A percentile compares a stretch with the other conserved stretches of the same genome.
Evolutionary conservation across 2,888 invertebrate species (phyloP).

Genomic region (Chaetogeoica ovagalla): DNA sequence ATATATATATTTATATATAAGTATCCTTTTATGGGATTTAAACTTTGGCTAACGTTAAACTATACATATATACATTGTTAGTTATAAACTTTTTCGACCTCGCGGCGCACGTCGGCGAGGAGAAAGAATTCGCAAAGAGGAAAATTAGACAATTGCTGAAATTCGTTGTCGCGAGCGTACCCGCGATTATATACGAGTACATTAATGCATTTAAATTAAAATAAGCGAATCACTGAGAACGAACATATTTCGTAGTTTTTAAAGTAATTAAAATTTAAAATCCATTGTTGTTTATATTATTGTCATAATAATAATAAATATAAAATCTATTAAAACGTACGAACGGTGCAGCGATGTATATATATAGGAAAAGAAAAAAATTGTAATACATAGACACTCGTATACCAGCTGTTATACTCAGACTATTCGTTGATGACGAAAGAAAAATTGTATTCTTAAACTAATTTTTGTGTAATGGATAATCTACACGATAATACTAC

Average conservation of each 20-base stretch:
- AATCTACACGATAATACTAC: no score
- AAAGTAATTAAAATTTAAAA: conserved; percentile 9
- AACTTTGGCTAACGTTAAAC: not conserved
- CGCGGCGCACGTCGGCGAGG: not conserved
- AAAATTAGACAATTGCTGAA: conserved; percentile 2
- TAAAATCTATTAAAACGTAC: no score
- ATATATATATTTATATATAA: no score
- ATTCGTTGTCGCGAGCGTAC: not conserved
- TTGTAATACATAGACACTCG: no score
- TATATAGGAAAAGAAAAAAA: no score
- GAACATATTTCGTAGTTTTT: not conserved
- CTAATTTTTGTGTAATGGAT: no score
- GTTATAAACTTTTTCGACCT: not conserved
- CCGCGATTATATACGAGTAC: no score
- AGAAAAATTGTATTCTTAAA: no score
- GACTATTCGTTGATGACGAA: no score
- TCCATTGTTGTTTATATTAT: not conserved
- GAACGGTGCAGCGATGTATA: no score
- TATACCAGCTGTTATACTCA: no score
- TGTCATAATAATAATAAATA: no score
- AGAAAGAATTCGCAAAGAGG: not conserved
- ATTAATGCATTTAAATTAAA: not conserved
- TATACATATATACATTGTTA: not conserved
- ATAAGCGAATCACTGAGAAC: not conserved
- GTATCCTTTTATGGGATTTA: not conserved